A percentile compares a stretch with the other conserved stretches of the same genome.
phyloP scores from a whole-genome alignment of 2,797 vertebrate genomes.

The Danionella dracula region DNA sequence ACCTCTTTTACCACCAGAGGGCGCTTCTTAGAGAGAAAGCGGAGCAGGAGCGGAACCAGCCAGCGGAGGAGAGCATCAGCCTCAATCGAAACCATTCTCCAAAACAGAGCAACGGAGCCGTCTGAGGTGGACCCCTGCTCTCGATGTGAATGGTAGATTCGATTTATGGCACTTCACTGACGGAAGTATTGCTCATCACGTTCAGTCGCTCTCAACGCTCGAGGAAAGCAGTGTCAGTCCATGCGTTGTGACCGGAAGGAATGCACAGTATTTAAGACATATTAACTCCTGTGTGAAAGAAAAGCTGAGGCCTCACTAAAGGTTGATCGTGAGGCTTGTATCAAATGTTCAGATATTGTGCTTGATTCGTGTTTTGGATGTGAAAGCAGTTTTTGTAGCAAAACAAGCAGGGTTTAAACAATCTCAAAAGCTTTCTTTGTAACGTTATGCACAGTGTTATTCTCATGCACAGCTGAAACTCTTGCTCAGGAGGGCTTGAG shows the following conservation, averaged over 20 bases:
- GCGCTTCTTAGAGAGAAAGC: constrained; percentile 56
- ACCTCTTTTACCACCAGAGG: constrained; percentile 73
- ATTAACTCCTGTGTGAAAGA: too few species aligned
- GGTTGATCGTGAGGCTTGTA: too few species aligned
- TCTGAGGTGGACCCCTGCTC: neutral
- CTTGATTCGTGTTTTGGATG: neutral
- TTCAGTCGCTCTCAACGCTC: neutral
- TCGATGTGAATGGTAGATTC: neutral
- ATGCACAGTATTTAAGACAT: neutral
- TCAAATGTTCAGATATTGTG: neutral
- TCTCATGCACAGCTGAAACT: too few species aligned
- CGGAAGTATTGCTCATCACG: neutral
- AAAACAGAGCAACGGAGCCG: constrained; percentile 26
- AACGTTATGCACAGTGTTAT: too few species aligned
- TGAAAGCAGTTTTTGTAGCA: neutral
- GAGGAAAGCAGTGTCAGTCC: neutral
- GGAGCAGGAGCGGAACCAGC: too few species aligned
- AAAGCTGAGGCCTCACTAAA: too few species aligned
- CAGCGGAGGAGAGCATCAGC: constrained; percentile 11
- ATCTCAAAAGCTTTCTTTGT: neutral
- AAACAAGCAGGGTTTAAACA: neutral
- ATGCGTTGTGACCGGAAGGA: neutral
- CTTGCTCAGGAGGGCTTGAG: too few species aligned
- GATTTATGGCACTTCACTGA: neutral
- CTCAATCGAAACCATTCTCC: constrained; percentile 23